A percentile compares a stretch with the other conserved stretches of the same genome.
Conservation (phyloP, 2,888 invertebrate species). For the Himalopsyche anomala region DNA sequence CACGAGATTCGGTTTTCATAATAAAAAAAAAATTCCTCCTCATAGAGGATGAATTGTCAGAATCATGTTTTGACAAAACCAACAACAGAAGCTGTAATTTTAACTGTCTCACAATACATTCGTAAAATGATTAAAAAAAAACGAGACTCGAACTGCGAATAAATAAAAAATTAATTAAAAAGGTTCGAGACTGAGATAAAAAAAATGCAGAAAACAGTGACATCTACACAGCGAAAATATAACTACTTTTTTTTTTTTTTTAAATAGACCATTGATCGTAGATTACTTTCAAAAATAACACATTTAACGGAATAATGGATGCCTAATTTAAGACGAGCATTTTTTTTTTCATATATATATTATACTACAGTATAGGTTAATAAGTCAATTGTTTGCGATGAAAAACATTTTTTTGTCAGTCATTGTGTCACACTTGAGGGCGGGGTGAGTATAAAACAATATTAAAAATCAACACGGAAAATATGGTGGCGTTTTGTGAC, state of each 20-base stretch:
- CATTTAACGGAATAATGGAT: neutral
- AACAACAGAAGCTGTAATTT: no score
- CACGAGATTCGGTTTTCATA: neutral
- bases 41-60: no score
- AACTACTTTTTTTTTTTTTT: neutral
- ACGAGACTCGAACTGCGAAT: neutral
- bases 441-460: no score
- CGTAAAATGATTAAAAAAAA: neutral
- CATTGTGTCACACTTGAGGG: no score
- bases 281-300: neutral
- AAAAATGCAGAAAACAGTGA: slow-evolving; percentile 5
- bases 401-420: neutral
- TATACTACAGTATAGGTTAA: neutral
- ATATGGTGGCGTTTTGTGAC: no score
- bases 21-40: neutral
- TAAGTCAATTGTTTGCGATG: neutral
- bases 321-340: neutral
- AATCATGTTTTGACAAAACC: no score
- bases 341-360: neutral
- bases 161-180: neutral
- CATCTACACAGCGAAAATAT: neutral
- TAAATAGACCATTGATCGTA: neutral
- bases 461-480: no score
- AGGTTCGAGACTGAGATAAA: neutral
- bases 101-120: neutral